A percentile compares a stretch with the other conserved stretches of the same genome.
Conservation (phyloP, 1,140 invertebrate species). For the Chrysomallon squamiferum region DNA sequence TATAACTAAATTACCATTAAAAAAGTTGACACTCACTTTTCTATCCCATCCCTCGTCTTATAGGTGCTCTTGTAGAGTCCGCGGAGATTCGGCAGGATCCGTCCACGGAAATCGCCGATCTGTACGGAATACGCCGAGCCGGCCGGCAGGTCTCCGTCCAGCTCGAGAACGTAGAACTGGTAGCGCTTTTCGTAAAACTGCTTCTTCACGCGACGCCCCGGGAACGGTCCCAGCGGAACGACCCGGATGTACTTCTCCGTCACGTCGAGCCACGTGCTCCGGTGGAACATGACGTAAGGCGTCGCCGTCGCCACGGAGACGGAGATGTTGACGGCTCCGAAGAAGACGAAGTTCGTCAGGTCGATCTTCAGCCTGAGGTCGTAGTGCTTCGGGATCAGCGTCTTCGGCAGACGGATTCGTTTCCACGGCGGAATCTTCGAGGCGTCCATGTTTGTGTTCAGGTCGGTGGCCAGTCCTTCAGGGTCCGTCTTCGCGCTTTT, state of each 20-base stretch:
- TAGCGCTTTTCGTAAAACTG: slow-evolving; percentile 17
- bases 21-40: too few species aligned
- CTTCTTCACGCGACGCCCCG: background rate
- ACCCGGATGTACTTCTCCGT: background rate
- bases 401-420: background rate
- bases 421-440: background rate
- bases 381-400: background rate
- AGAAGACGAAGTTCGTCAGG: background rate
- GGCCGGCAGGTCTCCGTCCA: slow-evolving; percentile 13
- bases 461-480: background rate
- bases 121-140: slow-evolving; percentile 23
- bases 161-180: slow-evolving; percentile 31
- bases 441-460: background rate
- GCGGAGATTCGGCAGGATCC: slow-evolving; percentile 25
- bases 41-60: slow-evolving; percentile 25
- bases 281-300: slow-evolving; percentile 2
- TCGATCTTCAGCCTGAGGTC: background rate
- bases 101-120: slow-evolving; percentile 26
- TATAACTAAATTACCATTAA: too few species aligned
- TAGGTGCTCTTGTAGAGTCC: slow-evolving; percentile 44
- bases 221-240: slow-evolving; percentile 1
- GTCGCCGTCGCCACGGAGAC: background rate
- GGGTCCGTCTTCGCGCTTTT: background rate
- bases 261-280: background rate
- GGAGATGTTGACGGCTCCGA: background rate